phyloP scores from a whole-genome alignment of 2,113 vertebrate species.

The Amazona guildingii region DNA sequence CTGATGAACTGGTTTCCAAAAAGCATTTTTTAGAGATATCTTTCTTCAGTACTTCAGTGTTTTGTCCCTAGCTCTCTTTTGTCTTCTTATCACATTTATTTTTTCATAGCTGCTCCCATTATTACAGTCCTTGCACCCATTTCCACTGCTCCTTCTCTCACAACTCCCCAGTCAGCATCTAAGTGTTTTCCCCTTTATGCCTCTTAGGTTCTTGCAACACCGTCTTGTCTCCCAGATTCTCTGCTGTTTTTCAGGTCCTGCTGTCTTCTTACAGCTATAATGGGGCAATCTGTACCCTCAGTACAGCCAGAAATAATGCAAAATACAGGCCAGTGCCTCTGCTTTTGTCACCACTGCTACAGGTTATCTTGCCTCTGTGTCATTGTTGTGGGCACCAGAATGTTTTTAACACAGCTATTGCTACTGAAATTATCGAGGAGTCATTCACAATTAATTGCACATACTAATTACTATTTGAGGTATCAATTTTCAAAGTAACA shows the following conservation, averaged over 20 bases:
- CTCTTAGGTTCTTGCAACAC: not conserved
- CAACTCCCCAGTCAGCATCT: not conserved
- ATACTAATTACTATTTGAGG: not conserved
- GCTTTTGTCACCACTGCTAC: accelerated
- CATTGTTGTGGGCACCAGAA: accelerated
- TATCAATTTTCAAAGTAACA: not conserved
- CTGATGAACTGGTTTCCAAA: not conserved
- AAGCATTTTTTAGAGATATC: not conserved
- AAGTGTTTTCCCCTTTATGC: not conserved
- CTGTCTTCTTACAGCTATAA: not conserved
- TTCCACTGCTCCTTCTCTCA: not conserved
- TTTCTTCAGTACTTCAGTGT: not conserved
- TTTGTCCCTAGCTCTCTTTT: not conserved
- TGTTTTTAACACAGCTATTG: not conserved
- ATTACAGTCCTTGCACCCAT: not conserved
- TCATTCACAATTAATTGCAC: not conserved
- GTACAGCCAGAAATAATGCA: not conserved
- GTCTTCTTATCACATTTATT: not conserved
- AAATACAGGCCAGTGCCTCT: not conserved
- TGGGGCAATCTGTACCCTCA: not conserved
- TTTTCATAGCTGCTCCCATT: not conserved
- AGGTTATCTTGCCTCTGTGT: not conserved
- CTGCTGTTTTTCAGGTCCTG: not conserved
- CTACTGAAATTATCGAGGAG: not conserved
- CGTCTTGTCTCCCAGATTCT: not conserved